Base-by-base conservation (phyloP, 35 echinoderm and acorn worm species). In the Ophiothrix spiculata region DNA sequence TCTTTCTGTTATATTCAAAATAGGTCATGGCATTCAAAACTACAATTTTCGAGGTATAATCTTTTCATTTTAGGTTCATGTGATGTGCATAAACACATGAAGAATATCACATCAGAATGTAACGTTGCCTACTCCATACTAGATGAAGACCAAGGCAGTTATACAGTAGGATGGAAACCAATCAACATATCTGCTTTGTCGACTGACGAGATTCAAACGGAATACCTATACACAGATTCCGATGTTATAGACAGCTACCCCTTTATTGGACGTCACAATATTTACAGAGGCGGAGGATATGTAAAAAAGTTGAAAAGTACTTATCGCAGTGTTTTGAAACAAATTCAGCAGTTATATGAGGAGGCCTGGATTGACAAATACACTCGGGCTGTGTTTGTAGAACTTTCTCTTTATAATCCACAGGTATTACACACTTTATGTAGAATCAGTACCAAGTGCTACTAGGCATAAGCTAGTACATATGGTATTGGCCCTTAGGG, bases 241-340 rank as follows among this genome's bases (percentile, higher is more conserved):
- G 81, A 83, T 39, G 81, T 74, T 8, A 73, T 97, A 0, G 88
- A 93, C 31, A 89, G 95, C 32, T 97, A 97, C 36, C 95, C 95
- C 0, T 85, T 90, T 34, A 81, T 90, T 21, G 95, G 91, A 21
- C 87, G 87, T 17, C 95, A 97, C 64, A 82, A 78, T n/a, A 0
- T 97, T 32, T 97, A 97, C 77, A 69, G 31, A 19, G 95, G 95
- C 23, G 95, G 95, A 4, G 95, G 95, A 0, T 97, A 97, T 81
- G 81, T 97, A 6, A 56, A 56, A 17, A 85, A 82, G 16, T 63
- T 97, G 21, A 36, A 77, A n/a, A 79, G 76, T 12, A 80, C 56
- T 38, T 38, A 25, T 11, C 78, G 34, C 31, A 39, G 36, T 19
- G 28, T 10, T 1, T 33, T 69, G 0, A 33, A 84, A 31, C 38